Conservation (phyloP, 2,888 invertebrate species). For the Folsomia candida region DNA sequence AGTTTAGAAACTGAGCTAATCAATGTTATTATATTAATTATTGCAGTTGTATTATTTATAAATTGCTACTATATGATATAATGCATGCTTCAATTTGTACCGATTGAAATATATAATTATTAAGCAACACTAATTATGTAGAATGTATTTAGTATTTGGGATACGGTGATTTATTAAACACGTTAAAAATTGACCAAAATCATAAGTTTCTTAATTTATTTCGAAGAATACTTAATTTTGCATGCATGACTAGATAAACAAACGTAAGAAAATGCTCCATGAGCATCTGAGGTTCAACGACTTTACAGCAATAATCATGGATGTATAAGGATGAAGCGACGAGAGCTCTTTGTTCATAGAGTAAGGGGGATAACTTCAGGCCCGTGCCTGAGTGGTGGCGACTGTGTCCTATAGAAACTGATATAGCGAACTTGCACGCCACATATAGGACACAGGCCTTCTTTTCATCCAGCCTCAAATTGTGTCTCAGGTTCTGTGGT, state of each 20-base stretch:
- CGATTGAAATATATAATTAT: neutral
- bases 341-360: too few species aligned
- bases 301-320: too few species aligned
- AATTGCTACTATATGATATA: neutral
- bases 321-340: too few species aligned
- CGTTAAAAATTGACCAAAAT: slow-evolving; percentile 20
- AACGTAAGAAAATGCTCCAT: neutral
- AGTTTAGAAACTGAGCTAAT: slow-evolving; percentile 6
- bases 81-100: neutral
- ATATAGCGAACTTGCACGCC: too few species aligned
- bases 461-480: too few species aligned
- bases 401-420: too few species aligned
- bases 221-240: neutral
- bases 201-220: neutral
- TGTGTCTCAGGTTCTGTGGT: too few species aligned
- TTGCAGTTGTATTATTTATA: neutral
- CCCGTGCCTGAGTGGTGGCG: too few species aligned
- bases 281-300: neutral
- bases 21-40: slow-evolving; percentile 4
- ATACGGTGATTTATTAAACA: neutral
- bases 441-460: too few species aligned
- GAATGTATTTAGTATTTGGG: neutral
- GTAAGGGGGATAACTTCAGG: too few species aligned
- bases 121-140: neutral
- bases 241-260: neutral